Conservation (phyloP, 1,140 invertebrate genomes). For the Trypoxylus dichotomus region DNA sequence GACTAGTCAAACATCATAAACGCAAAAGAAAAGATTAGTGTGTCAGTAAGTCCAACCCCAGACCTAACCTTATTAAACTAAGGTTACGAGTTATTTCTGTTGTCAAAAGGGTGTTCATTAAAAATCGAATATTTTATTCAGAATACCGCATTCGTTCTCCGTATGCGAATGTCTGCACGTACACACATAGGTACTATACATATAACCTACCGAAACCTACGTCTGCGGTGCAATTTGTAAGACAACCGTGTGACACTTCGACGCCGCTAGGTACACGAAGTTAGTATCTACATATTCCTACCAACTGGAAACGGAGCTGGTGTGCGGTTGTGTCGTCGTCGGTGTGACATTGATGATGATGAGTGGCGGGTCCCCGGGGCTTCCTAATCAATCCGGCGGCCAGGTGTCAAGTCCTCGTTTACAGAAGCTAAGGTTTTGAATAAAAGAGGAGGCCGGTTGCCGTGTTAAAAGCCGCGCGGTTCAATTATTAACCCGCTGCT, state of each 20-base stretch:
- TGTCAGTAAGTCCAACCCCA: too few relatives aligned
- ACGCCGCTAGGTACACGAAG: background rate
- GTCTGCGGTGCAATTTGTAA: constrained; percentile 23
- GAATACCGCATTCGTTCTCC: too few relatives aligned
- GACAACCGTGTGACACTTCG: constrained; percentile 7
- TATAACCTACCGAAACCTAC: background rate
- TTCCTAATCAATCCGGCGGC: constrained; percentile 52
- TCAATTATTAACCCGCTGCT: constrained; percentile 54
- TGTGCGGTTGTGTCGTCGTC: constrained; percentile 7
- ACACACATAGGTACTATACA: too few relatives aligned
- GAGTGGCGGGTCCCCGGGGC: constrained; percentile 45
- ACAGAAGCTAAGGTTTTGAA: constrained; percentile 52
- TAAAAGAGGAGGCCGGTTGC: constrained; percentile 52
- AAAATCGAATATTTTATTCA: too few relatives aligned
- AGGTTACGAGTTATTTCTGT: too few relatives aligned
- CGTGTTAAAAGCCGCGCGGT: constrained; percentile 53
- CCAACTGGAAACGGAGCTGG: background rate
- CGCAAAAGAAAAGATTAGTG: too few relatives aligned
- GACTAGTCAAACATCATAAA: too few relatives aligned
- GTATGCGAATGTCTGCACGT: background rate
- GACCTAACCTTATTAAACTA: too few relatives aligned
- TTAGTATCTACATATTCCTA: background rate
- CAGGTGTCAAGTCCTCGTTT: constrained; percentile 54
- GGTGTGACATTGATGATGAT: constrained; percentile 36
- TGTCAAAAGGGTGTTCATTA: too few relatives aligned